A percentile compares a stretch with the other conserved stretches of the same genome.
Evolutionary conservation across 2,888 invertebrate species (phyloP).

Genomic region (Agriotes lineatus): DNA sequence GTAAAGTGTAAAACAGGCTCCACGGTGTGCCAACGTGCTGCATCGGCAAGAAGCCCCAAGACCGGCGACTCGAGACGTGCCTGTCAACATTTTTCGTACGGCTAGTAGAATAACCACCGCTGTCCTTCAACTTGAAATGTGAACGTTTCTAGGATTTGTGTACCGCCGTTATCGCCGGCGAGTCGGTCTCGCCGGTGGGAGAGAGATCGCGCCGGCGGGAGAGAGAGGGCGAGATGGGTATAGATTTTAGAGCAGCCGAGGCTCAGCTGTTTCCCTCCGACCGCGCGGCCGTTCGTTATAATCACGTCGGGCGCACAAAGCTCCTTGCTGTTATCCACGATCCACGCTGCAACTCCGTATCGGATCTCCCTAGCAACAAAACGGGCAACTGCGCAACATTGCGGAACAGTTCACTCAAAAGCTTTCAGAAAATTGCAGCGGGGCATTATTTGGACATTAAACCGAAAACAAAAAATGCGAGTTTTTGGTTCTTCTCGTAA

Average conservation of each 20-base stretch:
- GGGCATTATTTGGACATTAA: conserved; percentile 31
- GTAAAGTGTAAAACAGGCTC: too few relatives aligned
- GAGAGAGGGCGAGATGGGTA: conserved; percentile 41
- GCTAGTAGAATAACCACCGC: conserved; percentile 39
- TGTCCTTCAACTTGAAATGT: conserved; percentile 57
- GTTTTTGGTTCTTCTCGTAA: not conserved
- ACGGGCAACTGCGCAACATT: conserved; percentile 45
- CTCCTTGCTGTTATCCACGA: conserved; percentile 43
- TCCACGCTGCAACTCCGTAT: conserved; percentile 36
- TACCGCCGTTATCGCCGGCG: conserved; percentile 22
- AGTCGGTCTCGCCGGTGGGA: too few relatives aligned
- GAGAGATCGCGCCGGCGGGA: conserved; percentile 46
- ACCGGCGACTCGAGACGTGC: too few relatives aligned
- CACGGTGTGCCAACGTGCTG: too few relatives aligned
- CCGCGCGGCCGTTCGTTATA: conserved; percentile 38
- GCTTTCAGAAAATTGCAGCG: conserved; percentile 48
- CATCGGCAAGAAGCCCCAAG: too few relatives aligned
- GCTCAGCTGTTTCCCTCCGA: conserved; percentile 53
- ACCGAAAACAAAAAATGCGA: not conserved
- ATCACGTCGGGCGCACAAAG: conserved; percentile 46
- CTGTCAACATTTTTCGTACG: conserved; percentile 14
- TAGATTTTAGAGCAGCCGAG: conserved; percentile 57
- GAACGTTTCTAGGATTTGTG: conserved; percentile 40
- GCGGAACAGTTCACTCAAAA: conserved; percentile 47
- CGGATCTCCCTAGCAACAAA: conserved; percentile 50